Percentiles rank a stretch among this genome's conserved stretches.
Evolutionary conservation across 2,797 vertebrate genomes (phyloP).

Genomic region (Crypturellus tataupa): DNA sequence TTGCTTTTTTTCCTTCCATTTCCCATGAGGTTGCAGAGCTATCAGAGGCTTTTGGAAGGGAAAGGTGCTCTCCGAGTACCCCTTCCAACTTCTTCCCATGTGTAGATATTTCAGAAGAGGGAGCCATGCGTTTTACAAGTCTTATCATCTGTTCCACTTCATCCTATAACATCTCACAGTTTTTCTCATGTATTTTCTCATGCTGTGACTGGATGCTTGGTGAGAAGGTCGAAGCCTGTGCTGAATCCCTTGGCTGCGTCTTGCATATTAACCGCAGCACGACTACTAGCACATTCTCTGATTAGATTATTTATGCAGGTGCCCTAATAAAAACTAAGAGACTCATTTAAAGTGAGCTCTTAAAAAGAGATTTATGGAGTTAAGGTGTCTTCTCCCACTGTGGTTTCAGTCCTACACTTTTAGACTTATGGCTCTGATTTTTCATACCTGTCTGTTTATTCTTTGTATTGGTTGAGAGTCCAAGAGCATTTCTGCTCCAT

Average conservation of each 20-base stretch:
- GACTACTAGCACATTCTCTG: background rate
- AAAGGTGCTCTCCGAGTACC: background rate
- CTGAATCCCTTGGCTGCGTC: rapidly evolving
- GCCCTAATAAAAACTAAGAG: background rate
- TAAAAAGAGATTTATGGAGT: background rate
- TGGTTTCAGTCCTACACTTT: background rate
- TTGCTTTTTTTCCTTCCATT: background rate
- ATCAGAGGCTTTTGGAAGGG: background rate
- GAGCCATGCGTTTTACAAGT: background rate
- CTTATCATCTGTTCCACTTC: background rate
- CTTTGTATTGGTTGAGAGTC: background rate
- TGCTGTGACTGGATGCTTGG: background rate
- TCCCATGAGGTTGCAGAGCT: background rate
- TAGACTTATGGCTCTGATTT: background rate
- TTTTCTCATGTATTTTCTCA: background rate
- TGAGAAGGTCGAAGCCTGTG: background rate
- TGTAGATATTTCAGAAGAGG: background rate
- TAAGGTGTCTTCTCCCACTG: background rate
- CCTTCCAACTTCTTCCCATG: rapidly evolving
- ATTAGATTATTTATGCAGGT: background rate
- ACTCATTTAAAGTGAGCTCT: background rate
- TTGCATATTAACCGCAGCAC: background rate
- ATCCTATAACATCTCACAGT: background rate
- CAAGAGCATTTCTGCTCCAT: slow-evolving; percentile 3
- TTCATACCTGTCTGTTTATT: slow-evolving; percentile 25